A percentile compares a stretch with the other conserved stretches of the same genome.
phyloP scores from a whole-genome alignment of 92 coral and sea anemone species.

The Epizoanthus stellaris region DNA sequence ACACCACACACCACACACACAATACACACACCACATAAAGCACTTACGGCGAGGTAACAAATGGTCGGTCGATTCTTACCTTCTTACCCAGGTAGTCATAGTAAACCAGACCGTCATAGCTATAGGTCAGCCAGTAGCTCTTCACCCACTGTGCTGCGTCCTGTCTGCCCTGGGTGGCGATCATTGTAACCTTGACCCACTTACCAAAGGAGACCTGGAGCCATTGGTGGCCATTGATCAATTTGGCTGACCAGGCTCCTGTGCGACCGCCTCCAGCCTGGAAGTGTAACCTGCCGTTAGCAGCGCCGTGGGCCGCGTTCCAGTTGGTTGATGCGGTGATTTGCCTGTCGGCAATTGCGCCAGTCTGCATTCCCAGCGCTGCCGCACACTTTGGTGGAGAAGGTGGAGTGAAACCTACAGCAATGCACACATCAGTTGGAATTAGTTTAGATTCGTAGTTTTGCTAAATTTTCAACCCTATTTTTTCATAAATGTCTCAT shows the following conservation, averaged over 20 bases:
- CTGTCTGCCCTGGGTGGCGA: slow-evolving; percentile 11
- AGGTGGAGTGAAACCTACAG: too few species aligned
- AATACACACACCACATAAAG: too few species aligned
- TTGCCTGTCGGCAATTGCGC: too few species aligned
- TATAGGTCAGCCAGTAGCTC: not conserved
- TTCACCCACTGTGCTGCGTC: slow-evolving; percentile 6
- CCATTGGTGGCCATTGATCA: not conserved
- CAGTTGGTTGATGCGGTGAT: not conserved
- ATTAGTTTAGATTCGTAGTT: too few species aligned
- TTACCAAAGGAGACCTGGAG: not conserved
- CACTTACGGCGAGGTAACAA: not conserved
- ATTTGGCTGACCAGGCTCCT: not conserved
- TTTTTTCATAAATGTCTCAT: too few species aligned
- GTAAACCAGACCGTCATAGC: slow-evolving; percentile 9
- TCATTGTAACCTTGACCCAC: slow-evolving; percentile 4
- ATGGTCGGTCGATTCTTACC: not conserved
- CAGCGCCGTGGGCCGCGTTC: not conserved
- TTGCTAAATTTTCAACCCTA: too few species aligned
- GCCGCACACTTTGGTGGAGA: not conserved
- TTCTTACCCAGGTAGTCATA: not conserved
- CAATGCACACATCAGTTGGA: too few species aligned
- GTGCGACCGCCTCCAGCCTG: too few species aligned
- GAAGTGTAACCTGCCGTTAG: too few species aligned
- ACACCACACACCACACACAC: too few species aligned
- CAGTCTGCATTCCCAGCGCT: too few species aligned